Conservation (phyloP, 2,888 invertebrate species). For the Nemapogon koenigi region DNA sequence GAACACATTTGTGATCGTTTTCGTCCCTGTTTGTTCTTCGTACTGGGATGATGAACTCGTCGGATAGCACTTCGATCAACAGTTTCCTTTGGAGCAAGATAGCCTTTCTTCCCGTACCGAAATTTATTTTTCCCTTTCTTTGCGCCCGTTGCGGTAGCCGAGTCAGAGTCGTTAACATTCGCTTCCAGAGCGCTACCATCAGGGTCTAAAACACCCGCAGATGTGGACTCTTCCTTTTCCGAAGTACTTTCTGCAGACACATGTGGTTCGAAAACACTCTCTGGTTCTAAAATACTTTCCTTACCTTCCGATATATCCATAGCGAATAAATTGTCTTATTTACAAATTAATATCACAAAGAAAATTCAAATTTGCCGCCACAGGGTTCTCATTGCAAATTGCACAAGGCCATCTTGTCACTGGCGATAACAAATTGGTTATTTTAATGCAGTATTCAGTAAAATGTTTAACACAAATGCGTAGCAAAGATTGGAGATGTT, state of each 20-base stretch:
- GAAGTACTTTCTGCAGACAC: slow-evolving; percentile 24
- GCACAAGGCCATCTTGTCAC: slow-evolving; percentile 60
- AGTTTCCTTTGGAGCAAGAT: slow-evolving; percentile 43
- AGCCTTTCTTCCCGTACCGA: slow-evolving; percentile 49
- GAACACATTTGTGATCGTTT: slow-evolving; percentile 75
- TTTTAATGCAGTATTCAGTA: slow-evolving; percentile 19
- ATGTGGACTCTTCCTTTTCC: slow-evolving; percentile 30
- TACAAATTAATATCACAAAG: slow-evolving; percentile 14
- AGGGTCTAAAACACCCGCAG: slow-evolving; percentile 30
- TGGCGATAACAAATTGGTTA: slow-evolving; percentile 39
- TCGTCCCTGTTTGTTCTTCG: slow-evolving; percentile 58
- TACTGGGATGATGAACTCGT: slow-evolving; percentile 45
- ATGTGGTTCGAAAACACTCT: slow-evolving; percentile 3
- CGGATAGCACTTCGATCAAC: slow-evolving; percentile 41
- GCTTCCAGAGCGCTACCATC: slow-evolving; percentile 24
- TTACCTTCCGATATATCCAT: slow-evolving; percentile 45
- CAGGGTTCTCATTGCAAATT: slow-evolving; percentile 44
- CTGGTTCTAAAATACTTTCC: slow-evolving; percentile 26
- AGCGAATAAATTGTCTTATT: background rate
- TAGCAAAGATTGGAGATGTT: too few relatives aligned
- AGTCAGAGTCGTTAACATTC: slow-evolving; percentile 40
- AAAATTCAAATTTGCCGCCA: slow-evolving; percentile 59
- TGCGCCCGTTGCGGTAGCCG: slow-evolving; percentile 24
- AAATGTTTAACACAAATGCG: background rate
- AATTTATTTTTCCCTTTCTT: slow-evolving; percentile 55